phyloP scores from a whole-genome alignment of 2,113 vertebrate genomes.

The Xyliphius kryptos region DNA sequence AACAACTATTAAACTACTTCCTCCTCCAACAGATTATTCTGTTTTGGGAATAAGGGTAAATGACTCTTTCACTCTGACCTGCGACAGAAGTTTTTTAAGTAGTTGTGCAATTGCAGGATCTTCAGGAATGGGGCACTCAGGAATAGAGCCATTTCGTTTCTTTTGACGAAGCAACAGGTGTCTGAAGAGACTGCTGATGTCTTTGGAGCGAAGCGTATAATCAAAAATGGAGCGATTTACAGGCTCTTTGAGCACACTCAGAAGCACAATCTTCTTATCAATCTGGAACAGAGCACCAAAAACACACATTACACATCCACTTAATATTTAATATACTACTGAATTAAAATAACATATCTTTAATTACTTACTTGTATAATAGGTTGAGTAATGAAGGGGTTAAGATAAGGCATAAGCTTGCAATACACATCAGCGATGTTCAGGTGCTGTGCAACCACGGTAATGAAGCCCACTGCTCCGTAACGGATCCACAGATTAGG shows the following conservation, averaged over 20 bases:
- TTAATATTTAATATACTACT: no score
- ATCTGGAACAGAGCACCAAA: conserved; percentile 63
- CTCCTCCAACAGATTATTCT: no score
- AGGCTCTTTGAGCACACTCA: conserved; percentile 92
- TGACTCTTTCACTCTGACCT: conserved; percentile 63
- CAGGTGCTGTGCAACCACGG: conserved; percentile 88
- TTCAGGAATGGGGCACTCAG: conserved; percentile 81
- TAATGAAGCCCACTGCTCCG: conserved; percentile 93
- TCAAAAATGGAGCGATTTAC: conserved; percentile 95
- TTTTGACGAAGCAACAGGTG: conserved; percentile 89
- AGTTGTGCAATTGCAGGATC: conserved; percentile 90
- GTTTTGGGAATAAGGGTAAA: neutral
- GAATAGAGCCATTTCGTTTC: conserved; percentile 76
- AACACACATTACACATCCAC: neutral
- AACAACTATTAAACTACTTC: no score
- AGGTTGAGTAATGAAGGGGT: conserved; percentile 87
- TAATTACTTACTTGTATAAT: conserved; percentile 87
- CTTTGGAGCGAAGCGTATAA: conserved; percentile 90
- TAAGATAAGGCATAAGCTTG: conserved; percentile 92
- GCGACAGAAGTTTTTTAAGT: conserved; percentile 91
- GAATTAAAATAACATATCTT: no score
- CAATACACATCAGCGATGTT: conserved; percentile 97
- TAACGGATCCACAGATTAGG: conserved; percentile 97
- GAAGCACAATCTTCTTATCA: conserved; percentile 90
- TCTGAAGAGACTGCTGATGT: conserved; percentile 86